Base-by-base conservation (phyloP, 2,797 vertebrate genomes). In the Gastrophryne carolinensis region DNA sequence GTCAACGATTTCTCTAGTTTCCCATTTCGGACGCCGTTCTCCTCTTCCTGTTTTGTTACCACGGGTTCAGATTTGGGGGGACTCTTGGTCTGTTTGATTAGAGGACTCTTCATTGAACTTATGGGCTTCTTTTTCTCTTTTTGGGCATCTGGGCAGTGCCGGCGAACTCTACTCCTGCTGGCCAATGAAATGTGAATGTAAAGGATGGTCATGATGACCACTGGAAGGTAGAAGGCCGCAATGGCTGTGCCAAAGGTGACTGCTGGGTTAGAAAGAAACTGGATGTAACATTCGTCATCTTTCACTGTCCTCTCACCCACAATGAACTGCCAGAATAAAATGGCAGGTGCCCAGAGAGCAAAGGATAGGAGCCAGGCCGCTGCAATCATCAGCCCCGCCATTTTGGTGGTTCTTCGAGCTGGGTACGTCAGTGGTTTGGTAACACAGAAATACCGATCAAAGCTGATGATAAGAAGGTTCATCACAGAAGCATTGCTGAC, bases 401-500 rank as follows among this genome's bases (percentile, higher is more conserved):
- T 98, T 89, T 99, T 99, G n/a, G 95, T 99, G 47, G 98, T 99
- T 84, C 98, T 89, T 73, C 96, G 92, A 26, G 96, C 83, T 0
- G 98, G 97, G 72, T 99, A 99, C 0, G 94, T 95, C 62, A 99
- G 89, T 11, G 98, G 98, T 81, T 99, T 99, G 81, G 98, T 99
- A 78, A 99, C 97, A 66, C 98, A 99, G 88, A 99, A 99, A 79
- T 99, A 99, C 0, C 98, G 92, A 83, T 99, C 98, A 5, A 99
- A 99, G 85, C 98, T 99, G 84, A 99, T 99, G 70, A 99, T 99
- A 64, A 99, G 86, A 52, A 99, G 88, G 83, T 99, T 99, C 98
- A 99, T 99, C 68, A 99, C 98, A 0, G 97, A 99, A 32, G 98
- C 97, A 0, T 99, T 99, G 52, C 96, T 98, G 73, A 97, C 96